Percentiles rank a stretch among this genome's conserved stretches.
Evolutionary conservation across 2,888 invertebrate species (phyloP).

Genomic region (Mesorhabditis sp.): DNA sequence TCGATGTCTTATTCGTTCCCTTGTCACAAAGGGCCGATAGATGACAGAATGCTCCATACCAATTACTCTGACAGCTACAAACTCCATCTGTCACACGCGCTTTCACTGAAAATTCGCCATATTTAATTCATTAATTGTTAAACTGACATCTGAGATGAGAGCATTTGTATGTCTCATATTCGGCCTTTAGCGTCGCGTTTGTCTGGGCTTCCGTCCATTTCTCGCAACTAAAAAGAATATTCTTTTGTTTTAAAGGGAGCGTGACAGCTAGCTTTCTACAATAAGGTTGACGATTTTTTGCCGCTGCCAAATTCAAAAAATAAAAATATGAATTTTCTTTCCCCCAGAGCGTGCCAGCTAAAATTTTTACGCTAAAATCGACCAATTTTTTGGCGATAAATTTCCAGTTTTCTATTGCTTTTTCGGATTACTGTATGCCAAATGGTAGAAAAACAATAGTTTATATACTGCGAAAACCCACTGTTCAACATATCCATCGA

Average conservation of each 20-base stretch:
- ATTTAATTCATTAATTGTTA: not conserved
- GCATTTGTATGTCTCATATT: slow-evolving; percentile 51
- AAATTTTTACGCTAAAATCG: too few relatives aligned
- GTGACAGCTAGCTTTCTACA: too few relatives aligned
- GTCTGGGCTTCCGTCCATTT: slow-evolving; percentile 30
- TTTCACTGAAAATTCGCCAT: slow-evolving; percentile 27
- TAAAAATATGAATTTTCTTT: too few relatives aligned
- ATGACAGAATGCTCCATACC: slow-evolving; percentile 31
- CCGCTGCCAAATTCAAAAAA: too few relatives aligned
- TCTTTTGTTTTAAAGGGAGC: slow-evolving; percentile 14
- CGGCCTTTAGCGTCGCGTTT: slow-evolving; percentile 22
- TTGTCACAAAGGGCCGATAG: not conserved
- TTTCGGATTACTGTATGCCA: too few relatives aligned
- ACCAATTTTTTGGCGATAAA: too few relatives aligned
- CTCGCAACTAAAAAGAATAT: slow-evolving; percentile 27
- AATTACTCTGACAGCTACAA: slow-evolving; percentile 42
- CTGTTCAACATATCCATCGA: not conserved
- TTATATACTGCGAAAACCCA: too few relatives aligned
- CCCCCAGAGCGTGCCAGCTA: too few relatives aligned
- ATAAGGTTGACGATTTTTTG: too few relatives aligned
- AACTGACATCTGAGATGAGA: slow-evolving; percentile 39
- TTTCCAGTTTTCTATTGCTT: too few relatives aligned
- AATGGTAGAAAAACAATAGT: too few relatives aligned
- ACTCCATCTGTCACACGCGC: slow-evolving; percentile 32
- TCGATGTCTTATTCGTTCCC: not conserved